Conservation (phyloP, 2,888 invertebrate species). For the Drosophila tanythrix region DNA sequence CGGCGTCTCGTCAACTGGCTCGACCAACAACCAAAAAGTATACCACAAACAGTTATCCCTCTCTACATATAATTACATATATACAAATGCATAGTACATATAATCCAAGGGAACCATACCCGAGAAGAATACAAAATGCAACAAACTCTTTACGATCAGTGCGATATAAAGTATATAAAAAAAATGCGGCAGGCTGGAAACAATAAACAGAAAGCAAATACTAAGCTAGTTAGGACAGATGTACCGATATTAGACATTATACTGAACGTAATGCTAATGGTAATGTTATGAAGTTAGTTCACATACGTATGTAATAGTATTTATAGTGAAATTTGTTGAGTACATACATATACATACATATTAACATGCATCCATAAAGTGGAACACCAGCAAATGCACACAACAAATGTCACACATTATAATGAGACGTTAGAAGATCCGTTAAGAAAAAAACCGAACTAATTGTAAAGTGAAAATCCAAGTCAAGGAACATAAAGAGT, state of each 20-base stretch:
- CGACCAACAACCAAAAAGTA: conserved; percentile 36
- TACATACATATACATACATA: conserved; percentile 56
- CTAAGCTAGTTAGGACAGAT: conserved; percentile 67
- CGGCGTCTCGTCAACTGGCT: conserved; percentile 6
- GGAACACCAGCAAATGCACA: conserved; percentile 29
- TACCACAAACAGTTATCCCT: conserved; percentile 68
- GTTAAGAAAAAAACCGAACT: conserved; percentile 39
- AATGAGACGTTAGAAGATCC: conserved; percentile 41
- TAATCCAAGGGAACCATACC: conserved; percentile 49
- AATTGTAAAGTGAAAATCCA: conserved; percentile 57
- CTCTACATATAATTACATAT: conserved; percentile 63
- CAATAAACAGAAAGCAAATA: conserved; percentile 55
- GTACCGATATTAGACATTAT: conserved; percentile 47
- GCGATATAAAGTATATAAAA: conserved; percentile 8
- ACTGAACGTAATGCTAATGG: conserved; percentile 60
- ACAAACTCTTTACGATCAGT: conserved; percentile 47
- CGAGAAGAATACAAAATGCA: conserved; percentile 28
- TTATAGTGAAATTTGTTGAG: conserved; percentile 78
- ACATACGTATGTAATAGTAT: conserved; percentile 65
- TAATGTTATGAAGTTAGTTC: conserved; percentile 63
- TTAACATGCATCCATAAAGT: conserved; percentile 22
- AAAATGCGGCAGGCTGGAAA: conserved; percentile 34
- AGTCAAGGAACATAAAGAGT: conserved; percentile 64
- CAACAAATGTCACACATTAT: conserved; percentile 46
- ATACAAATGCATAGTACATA: conserved; percentile 61